Evolutionary conservation across 2,888 invertebrate species (phyloP).

Genomic region (Luperina testacea): DNA sequence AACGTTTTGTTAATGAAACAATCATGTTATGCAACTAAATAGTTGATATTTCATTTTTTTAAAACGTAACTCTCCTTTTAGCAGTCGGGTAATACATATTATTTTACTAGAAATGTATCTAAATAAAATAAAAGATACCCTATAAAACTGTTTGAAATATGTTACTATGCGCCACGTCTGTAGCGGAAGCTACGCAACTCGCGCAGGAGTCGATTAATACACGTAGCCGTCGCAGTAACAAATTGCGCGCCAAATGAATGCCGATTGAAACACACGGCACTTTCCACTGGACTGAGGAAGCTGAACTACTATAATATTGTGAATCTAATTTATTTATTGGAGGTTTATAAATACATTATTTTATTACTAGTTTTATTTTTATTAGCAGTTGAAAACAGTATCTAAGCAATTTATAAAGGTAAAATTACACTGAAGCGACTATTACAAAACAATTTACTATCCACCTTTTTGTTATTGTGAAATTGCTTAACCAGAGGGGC

Average conservation of each 20-base stretch:
- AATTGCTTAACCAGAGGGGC: neutral
- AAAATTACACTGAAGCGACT: neutral
- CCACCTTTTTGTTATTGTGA: neutral
- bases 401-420: neutral
- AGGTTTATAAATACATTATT: neutral
- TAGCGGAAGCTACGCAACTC: slow-evolving; percentile 44
- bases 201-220: slow-evolving; percentile 61
- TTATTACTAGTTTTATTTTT: neutral
- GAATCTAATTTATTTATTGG: slow-evolving; percentile 14
- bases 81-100: neutral
- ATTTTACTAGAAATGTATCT: neutral
- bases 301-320: slow-evolving; percentile 27
- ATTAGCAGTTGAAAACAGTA: neutral
- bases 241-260: slow-evolving; percentile 76
- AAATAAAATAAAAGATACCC: neutral
- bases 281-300: slow-evolving; percentile 31
- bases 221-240: slow-evolving; percentile 70
- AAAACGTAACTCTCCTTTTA: neutral
- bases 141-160: neutral
- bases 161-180: slow-evolving; percentile 12
- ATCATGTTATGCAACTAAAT: neutral
- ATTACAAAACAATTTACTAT: neutral
- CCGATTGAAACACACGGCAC: slow-evolving; percentile 70
- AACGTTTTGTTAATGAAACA: neutral
- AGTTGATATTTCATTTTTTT: no score